Base-by-base conservation (phyloP, 2,113 vertebrate genomes). In the Climacteris rufus region DNA sequence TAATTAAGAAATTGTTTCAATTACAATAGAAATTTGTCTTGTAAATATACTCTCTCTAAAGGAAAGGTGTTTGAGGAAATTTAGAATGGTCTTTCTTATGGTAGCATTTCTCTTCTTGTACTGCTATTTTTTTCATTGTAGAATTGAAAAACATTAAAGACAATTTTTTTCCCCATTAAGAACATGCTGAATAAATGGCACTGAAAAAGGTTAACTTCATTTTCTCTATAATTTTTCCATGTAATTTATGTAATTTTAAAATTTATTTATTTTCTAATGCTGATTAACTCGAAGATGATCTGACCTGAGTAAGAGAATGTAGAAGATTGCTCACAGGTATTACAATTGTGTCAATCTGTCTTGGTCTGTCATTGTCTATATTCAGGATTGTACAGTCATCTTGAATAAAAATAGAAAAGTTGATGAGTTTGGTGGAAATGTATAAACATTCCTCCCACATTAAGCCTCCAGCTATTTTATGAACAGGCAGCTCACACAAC, bases 41-140 rank as follows among this genome's bases (percentile, higher is more conserved):
- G 11, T 45, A 89, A 80, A 50, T 59, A 54, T 42, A 4, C 1
- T 83, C 4, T 50, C 4, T 64, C 10, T 64, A 53, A 84, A 69
- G 5, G 10, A 91, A 74, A 66, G 6, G 0, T 49, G 4, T 30
- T 79, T 61, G 35, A 80, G 17, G 33, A 80, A 80, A 60, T 56
- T 77, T 42, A 39, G 9, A 49, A 45, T 56, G 2, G 2, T 45
- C 14, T 66, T 91, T 56, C n/a, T 86, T 79, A 69, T 11, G 42
- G 19, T 15, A 53, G 8, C 0, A 7, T 50, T 59, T 59, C 0
- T 52, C 10, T n/a, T 39, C 10, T 28, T 19, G 9, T 25, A 21
- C 35, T 42, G 24, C 5, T 25, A 8, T 39, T 19, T 22, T 42
- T 27, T 39, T 24, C 68, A 14, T 24, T 28, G 1, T 47, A 21